Conservation (phyloP, 1,140 invertebrate genomes). For the Cheumatopsyche charites region DNA sequence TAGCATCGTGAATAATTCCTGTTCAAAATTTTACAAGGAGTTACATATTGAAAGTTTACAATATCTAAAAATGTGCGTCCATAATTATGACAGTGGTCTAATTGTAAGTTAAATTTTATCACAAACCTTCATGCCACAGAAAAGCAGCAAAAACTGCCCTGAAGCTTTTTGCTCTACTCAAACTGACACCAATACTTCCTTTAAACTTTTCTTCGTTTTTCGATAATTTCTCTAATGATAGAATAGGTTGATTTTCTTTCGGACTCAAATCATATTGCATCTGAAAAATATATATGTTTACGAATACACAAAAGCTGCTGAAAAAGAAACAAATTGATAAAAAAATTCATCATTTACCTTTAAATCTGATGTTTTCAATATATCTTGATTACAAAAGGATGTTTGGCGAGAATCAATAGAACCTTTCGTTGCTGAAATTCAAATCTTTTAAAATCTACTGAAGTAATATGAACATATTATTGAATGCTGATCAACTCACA, state of each 20-base stretch:
- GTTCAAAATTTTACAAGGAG: conserved; percentile 20
- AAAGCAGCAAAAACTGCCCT: conserved; percentile 94
- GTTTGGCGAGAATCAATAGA: not conserved
- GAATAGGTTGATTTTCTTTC: not conserved
- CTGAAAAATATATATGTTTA: not conserved
- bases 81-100: not conserved
- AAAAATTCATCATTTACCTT: too few species aligned
- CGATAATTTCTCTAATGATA: not conserved
- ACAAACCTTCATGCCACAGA: conserved; percentile 89
- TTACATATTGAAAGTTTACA: conserved; percentile 14
- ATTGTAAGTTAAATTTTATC: conserved; percentile 15
- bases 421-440: not conserved
- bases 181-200: conserved; percentile 73
- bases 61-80: conserved; percentile 4
- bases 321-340: too few species aligned
- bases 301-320: too few species aligned
- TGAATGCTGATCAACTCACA: too few species aligned
- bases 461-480: too few species aligned
- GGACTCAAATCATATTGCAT: not conserved
- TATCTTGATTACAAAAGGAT: not conserved
- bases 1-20: conserved; percentile 94
- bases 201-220: conserved; percentile 7
- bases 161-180: conserved; percentile 90
- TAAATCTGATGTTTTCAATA: not conserved
- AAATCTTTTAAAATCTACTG: too few species aligned